Base-by-base conservation (phyloP, 2,113 vertebrate genomes). In the Microcebus griseorufus region DNA sequence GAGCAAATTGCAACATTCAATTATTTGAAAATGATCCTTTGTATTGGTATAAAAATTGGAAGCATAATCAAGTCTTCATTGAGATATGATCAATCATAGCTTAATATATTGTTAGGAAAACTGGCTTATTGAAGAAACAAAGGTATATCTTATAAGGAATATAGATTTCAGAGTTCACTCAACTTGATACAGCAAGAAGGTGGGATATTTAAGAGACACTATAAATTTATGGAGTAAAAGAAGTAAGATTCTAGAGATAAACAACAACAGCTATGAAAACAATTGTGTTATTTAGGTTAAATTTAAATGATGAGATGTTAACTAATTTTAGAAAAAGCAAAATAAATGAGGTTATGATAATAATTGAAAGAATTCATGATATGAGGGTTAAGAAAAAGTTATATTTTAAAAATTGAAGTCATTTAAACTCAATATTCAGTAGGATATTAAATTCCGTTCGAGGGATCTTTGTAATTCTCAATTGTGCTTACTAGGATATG, bases 1-100 rank as follows among this genome's bases (percentile, higher is more conserved):
- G 17, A 88, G 14, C 62, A 72, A 42, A 86, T 14, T 51, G 7
- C 4, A 73, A 20, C 5, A n/a, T n/a, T n/a, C n/a, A 80, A 37
- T 67, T 89, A 79, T 92, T 60, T 92, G 22, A 73, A 97, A 94
- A 62, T 60, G 3, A 90, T 93, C 32, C 22, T 65, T 69, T n/a
- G 32, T 82, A 51, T 60, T 64, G 25, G 11, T 73, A 14, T 55
- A 79, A 79, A 76, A 51, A 60, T 55, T 39, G 2, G 39, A 96
- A 82, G 27, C 34, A 79, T 13, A 80, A 23, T 12, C 32, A 48
- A 53, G 10, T 90, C 97, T 42, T 94, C 10, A 83, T 0, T 76
- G 64, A 95, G 27, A 20, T 53, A 89, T 69, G 53, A 94, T 83
- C 62, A 65, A 73, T 70, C 25, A 32, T 58, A 84, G 53, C 37